Evolutionary conservation across 2,888 invertebrate species (phyloP), one percentile per base, ranked within the genome.

Genomic region (Drosophila paracracens): DNA sequence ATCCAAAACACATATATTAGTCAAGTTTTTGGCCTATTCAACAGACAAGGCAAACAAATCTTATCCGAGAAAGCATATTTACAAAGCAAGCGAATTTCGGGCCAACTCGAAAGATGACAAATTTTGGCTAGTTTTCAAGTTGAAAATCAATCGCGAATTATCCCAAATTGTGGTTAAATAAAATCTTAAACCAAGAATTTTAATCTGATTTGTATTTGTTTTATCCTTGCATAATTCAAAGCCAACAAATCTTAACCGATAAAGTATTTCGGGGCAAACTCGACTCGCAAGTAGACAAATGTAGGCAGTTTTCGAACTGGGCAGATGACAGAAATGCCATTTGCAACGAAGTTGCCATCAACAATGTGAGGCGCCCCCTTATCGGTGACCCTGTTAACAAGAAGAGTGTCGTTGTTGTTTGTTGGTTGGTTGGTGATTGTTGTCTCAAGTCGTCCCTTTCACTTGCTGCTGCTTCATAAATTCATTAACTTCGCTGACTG

Each of bases 401-500:
- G 46, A 25, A 46, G 46, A 46, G 46, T 25, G 46, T 46, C 46
- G 21, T 7, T 25, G 46, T 46, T 46, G 21, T 46, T 46, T 46
- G 46, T 4, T 38, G 38, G 18, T 18, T 48, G 33, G 58, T 46
- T 64, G 57, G 21, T 70, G 53, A 40, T 16, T 60, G 61, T 66
- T 51, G 57, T 46, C 54, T 27, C 48, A 33, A 25, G 46, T 51
- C 51, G 51, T 69, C 40, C 64, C 60, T 33, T 52, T 48, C 48
- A 50, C 54, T 57, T 40, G 62, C 36, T 40, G 62, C 40, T 70
- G 56, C 54, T 66, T 68, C 70, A 91, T 90, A 88, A 91, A 91
- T 91, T 79, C 87, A 70, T 90, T 74, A 86, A 67, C 36, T 89
- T 29, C n/a, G n/a, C 51, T 79, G 66, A 79, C 64, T 71, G 77